Evolutionary conservation across 2,888 invertebrate species (phyloP), one percentile per base, ranked within the genome.

Genomic region (Cyclophora albipunctata): DNA sequence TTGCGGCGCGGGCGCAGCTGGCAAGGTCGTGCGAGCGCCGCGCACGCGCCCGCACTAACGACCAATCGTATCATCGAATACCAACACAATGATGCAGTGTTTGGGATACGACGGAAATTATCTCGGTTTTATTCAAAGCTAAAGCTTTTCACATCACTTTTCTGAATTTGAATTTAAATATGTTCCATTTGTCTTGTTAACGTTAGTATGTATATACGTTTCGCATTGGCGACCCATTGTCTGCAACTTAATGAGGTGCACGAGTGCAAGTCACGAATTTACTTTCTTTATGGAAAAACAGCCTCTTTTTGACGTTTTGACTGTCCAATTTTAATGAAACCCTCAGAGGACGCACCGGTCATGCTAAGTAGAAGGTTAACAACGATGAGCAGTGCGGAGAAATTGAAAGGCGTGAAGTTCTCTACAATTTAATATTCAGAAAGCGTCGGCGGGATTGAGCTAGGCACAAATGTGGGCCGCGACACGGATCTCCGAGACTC

Each of bases 11-110:
- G 69, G 66, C 72, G 71, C 78, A 73, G 78, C 75, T 71, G 83
- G 80, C 87, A 86, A 87, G 86, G 87, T 84, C 87, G 84, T 73
- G 71, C 74, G 74, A 69, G 64, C 51, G 46, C 53, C 58, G 60
- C 61, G 69, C 73, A 71, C 75, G 76, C 75, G 78, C 71, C 66
- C 59, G 73, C 80, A 78, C 82, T 83, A 84, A 77, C 75, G 65
- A 75, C 76, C 71, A 75, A 75, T 75, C 69, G 67, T 63, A 66
- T 64, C 64, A 64, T 59, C 57, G 67, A 63, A 80, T 81, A 75
- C 77, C 68, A 64, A 63, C 53, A 72, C 66, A 70, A 73, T 78
- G 74, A 79, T 73, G 71, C 57, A 51, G 59, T 67, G 66, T 65
- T 68, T 74, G 58, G 66, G 65, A 66, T 66, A 69, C 57, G 66